Evolutionary conservation across 2,113 vertebrate genomes (phyloP).

Genomic region (Ibidorhyncha struthersii): DNA sequence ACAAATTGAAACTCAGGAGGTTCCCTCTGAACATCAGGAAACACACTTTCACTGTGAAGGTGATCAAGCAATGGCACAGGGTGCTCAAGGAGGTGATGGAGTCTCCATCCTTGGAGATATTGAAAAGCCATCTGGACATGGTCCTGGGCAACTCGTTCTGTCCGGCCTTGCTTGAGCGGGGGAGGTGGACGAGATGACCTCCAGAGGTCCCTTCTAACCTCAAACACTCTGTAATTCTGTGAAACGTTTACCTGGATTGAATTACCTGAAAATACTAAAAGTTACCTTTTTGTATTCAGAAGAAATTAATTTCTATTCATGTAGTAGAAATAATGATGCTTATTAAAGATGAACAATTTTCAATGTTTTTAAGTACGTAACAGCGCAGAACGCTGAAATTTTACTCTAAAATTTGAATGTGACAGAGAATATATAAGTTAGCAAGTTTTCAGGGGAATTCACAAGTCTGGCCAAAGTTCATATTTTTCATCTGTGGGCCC

Average conservation of each 20-base stretch:
- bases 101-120: neutral
- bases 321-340: neutral
- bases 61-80: neutral
- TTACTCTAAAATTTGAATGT: neutral
- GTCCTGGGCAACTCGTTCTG: neutral
- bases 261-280: neutral
- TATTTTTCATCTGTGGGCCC: neutral
- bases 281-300: neutral
- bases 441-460: slow-evolving; percentile 9
- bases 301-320: neutral
- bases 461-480: slow-evolving; percentile 1
- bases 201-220: neutral
- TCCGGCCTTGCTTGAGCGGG: neutral
- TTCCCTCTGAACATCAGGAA: neutral
- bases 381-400: neutral
- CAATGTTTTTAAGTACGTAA: neutral
- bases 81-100: neutral
- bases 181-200: neutral
- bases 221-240: neutral
- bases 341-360: neutral
- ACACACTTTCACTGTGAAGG: neutral
- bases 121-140: neutral
- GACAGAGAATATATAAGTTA: neutral
- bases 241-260: neutral
- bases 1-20: neutral